Percentiles rank a stretch among this genome's conserved stretches.
Conservation (phyloP, 2,797 vertebrate species). For the Morus bassanus region DNA sequence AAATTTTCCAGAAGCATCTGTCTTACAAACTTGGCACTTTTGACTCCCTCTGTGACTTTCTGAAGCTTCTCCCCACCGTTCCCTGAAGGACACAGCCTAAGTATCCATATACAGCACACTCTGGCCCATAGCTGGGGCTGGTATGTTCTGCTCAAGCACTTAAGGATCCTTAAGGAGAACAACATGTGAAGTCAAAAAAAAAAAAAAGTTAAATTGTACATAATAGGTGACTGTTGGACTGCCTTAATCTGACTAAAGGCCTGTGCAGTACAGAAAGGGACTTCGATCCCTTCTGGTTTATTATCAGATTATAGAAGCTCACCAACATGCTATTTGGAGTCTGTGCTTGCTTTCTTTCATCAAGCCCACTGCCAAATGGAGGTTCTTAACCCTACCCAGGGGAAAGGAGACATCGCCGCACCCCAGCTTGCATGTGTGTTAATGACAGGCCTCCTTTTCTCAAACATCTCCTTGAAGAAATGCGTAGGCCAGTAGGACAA, state of each 20-base stretch:
- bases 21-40: background rate
- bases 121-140: background rate
- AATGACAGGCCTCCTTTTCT: background rate
- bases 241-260: background rate
- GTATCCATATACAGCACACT: background rate
- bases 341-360: background rate
- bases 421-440: background rate
- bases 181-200: background rate
- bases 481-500: background rate
- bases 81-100: background rate
- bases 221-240: background rate
- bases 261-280: background rate
- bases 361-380: background rate
- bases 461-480: background rate
- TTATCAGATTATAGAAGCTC: background rate
- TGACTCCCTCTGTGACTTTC: background rate
- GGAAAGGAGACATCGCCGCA: background rate
- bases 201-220: too few species aligned
- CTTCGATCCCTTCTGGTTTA: background rate
- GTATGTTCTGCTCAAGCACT: background rate
- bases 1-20: background rate
- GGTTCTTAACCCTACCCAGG: background rate
- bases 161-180: background rate
- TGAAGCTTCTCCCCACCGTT: background rate
- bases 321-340: background rate